Evolutionary conservation across 1,140 invertebrate species (phyloP).

Genomic region (Acromyrmex heyeri): DNA sequence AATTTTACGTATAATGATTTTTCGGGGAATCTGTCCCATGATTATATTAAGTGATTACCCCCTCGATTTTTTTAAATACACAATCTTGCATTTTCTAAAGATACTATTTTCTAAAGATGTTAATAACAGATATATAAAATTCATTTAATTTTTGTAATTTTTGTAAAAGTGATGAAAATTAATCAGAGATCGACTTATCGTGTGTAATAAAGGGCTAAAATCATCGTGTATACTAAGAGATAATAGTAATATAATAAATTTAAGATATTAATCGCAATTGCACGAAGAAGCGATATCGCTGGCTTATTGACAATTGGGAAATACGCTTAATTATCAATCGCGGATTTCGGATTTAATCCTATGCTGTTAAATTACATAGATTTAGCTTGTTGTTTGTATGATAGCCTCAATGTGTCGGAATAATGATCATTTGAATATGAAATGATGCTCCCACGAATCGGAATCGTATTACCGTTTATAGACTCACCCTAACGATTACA

Average conservation of each 20-base stretch:
- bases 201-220: too few species aligned
- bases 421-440: conserved; percentile 51
- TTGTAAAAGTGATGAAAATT: too few species aligned
- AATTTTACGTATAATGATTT: too few species aligned
- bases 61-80: too few species aligned
- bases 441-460: conserved; percentile 54
- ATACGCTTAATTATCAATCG: conserved; percentile 47
- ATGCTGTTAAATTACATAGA: conserved; percentile 50
- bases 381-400: conserved; percentile 27
- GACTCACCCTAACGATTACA: conserved; percentile 46
- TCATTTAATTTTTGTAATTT: too few species aligned
- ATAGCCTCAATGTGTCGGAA: conserved; percentile 45
- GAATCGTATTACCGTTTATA: conserved; percentile 54
- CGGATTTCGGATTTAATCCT: conserved; percentile 41
- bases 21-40: too few species aligned
- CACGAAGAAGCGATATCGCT: not conserved
- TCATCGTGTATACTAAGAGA: too few species aligned
- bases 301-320: not conserved
- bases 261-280: not conserved
- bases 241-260: conserved; percentile 27
- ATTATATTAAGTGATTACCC: too few species aligned
- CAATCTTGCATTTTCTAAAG: too few species aligned
- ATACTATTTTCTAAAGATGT: too few species aligned
- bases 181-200: too few species aligned
- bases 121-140: too few species aligned